Conservation (phyloP, 2,888 invertebrate species). For the Carterocephalus palaemon region DNA sequence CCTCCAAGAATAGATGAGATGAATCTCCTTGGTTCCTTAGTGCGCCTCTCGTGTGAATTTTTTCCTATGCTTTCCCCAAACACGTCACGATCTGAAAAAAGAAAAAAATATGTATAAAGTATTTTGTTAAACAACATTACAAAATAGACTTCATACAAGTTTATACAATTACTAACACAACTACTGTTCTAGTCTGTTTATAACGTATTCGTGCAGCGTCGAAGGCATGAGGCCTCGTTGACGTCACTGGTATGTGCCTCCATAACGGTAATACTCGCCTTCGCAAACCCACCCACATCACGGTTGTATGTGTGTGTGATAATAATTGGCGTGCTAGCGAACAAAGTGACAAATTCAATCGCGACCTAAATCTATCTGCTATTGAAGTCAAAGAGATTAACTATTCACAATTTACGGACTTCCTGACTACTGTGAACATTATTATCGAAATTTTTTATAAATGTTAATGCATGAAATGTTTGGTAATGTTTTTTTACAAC, state of each 20-base stretch:
- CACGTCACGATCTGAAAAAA: slow-evolving; percentile 74
- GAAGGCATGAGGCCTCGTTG: slow-evolving; percentile 69
- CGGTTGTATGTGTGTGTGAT: slow-evolving; percentile 41
- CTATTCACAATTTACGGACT: slow-evolving; percentile 6
- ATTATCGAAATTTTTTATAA: neutral
- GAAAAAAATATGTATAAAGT: slow-evolving; percentile 29
- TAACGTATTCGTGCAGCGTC: slow-evolving; percentile 70
- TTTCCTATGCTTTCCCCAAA: slow-evolving; percentile 62
- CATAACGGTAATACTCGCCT: slow-evolving; percentile 77
- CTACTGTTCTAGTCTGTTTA: slow-evolving; percentile 53
- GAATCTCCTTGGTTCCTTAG: slow-evolving; percentile 81
- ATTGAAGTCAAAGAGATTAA: slow-evolving; percentile 28
- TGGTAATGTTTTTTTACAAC: no score
- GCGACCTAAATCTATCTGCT: slow-evolving; percentile 58
- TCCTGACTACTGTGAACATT: slow-evolving; percentile 1
- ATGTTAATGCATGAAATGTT: no score
- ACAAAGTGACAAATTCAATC: slow-evolving; percentile 63
- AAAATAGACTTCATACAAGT: neutral
- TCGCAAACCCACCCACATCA: slow-evolving; percentile 54
- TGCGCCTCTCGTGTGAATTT: slow-evolving; percentile 52
- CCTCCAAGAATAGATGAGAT: slow-evolving; percentile 90
- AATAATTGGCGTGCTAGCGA: slow-evolving; percentile 58
- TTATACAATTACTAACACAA: slow-evolving; percentile 23
- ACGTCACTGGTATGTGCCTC: slow-evolving; percentile 78
- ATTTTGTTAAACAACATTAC: neutral